Conservation (phyloP, 2,888 invertebrate species). For the Dasypogon diadema region DNA sequence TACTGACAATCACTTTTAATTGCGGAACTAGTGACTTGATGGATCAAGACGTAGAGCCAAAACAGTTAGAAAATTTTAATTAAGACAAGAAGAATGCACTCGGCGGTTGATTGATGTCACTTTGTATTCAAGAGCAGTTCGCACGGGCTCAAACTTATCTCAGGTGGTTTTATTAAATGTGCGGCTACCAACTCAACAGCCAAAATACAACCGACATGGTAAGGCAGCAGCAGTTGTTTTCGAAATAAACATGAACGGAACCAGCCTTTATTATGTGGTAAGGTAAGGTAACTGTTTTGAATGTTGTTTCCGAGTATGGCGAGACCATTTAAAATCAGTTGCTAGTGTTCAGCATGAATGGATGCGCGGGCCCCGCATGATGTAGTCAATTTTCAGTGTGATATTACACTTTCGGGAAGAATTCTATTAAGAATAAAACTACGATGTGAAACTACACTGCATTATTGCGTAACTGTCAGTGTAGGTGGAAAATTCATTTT, state of each 20-base stretch:
- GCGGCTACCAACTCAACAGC: neutral
- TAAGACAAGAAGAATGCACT: slow-evolving; percentile 42
- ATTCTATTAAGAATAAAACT: slow-evolving; percentile 5
- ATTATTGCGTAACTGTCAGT: slow-evolving; percentile 18
- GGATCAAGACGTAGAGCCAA: slow-evolving; percentile 18
- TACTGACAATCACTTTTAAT: slow-evolving; percentile 36
- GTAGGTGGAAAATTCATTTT: neutral
- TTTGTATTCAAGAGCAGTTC: slow-evolving; percentile 55
- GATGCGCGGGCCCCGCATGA: slow-evolving; percentile 5
- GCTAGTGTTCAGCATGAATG: slow-evolving; percentile 3
- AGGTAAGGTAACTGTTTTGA: slow-evolving; percentile 50
- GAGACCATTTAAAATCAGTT: slow-evolving; percentile 37
- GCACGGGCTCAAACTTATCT: slow-evolving; percentile 3
- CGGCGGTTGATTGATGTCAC: slow-evolving; percentile 52
- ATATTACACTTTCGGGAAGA: neutral
- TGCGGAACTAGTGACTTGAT: slow-evolving; percentile 50
- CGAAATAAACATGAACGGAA: slow-evolving; percentile 38
- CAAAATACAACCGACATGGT: slow-evolving; percentile 5
- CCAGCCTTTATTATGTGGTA: slow-evolving; percentile 28
- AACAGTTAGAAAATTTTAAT: slow-evolving; percentile 51
- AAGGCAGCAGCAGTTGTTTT: neutral
- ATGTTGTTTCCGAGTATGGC: slow-evolving; percentile 53
- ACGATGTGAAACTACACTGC: neutral
- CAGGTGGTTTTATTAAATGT: slow-evolving; percentile 9
- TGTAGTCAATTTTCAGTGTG: neutral